Conservation (phyloP, 2,888 invertebrate species). For the Prosapia bicincta region DNA sequence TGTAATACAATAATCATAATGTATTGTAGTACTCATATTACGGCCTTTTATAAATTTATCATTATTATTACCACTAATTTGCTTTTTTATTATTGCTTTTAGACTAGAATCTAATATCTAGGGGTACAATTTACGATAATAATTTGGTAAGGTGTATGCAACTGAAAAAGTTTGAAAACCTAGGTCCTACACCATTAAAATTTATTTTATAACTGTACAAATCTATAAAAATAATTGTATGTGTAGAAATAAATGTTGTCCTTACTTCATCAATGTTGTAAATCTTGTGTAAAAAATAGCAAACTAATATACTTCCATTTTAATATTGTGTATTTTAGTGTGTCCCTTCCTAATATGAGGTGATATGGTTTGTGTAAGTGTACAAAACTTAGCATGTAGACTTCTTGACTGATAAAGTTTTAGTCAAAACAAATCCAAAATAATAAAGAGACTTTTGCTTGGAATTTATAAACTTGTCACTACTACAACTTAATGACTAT, state of each 20-base stretch:
- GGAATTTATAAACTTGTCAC: background rate
- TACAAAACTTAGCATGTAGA: constrained; percentile 1
- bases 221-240: too few relatives aligned
- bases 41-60: too few relatives aligned
- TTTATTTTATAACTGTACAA: too few relatives aligned
- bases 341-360: background rate
- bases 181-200: background rate
- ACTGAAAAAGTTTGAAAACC: too few relatives aligned
- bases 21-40: too few relatives aligned
- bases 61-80: too few relatives aligned
- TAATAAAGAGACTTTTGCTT: background rate
- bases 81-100: too few relatives aligned
- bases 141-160: too few relatives aligned
- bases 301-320: background rate
- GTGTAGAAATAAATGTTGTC: background rate
- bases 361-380: background rate
- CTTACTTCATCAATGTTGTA: background rate
- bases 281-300: background rate
- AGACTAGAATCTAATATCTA: too few relatives aligned
- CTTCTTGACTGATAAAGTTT: background rate
- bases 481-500: constrained; percentile 32
- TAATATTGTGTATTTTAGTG: background rate
- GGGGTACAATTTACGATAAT: too few relatives aligned
- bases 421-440: background rate
- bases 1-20: too few relatives aligned